Conservation (phyloP, 2,113 vertebrate species). For the Xerus inauris region DNA sequence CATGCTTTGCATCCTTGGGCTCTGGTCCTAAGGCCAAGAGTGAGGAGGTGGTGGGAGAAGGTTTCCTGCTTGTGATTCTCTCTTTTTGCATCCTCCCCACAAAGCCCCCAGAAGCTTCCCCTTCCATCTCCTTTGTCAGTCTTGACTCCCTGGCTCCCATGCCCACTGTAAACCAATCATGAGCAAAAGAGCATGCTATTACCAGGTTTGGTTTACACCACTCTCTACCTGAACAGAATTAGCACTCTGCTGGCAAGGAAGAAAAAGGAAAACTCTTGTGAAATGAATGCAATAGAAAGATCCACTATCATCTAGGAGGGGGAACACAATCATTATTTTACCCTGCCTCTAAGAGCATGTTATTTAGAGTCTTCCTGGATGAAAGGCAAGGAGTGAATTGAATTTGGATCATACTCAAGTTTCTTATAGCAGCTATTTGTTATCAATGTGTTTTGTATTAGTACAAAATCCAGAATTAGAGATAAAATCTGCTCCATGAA, state of each 20-base stretch:
- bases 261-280: neutral
- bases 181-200: neutral
- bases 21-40: neutral
- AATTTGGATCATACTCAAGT: neutral
- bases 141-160: neutral
- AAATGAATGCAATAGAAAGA: neutral
- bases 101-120: neutral
- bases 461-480: slow-evolving; percentile 9
- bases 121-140: neutral
- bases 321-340: neutral
- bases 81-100: neutral
- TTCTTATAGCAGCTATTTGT: neutral
- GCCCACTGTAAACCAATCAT: neutral
- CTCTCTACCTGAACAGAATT: neutral
- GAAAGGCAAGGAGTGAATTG: neutral
- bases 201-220: neutral
- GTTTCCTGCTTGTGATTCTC: neutral
- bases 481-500: neutral
- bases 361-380: neutral
- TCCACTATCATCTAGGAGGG: neutral
- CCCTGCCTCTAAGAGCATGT: neutral
- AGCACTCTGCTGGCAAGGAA: neutral
- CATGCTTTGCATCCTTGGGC: neutral
- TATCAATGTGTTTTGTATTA: neutral
- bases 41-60: neutral